Evolutionary conservation across 2,888 invertebrate species (phyloP).

Genomic region (Nymphalis urticae): DNA sequence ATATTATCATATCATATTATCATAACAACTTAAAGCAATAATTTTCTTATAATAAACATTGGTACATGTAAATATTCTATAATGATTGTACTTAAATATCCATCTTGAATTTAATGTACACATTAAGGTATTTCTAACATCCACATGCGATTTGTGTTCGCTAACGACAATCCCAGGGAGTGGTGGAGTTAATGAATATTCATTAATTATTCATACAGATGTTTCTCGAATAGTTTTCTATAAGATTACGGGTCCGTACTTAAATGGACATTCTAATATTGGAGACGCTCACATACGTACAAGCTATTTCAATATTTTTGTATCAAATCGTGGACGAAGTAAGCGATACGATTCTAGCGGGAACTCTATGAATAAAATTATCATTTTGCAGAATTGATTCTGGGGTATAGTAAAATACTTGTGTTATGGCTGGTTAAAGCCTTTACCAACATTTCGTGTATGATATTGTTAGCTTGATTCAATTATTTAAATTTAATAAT

Average conservation of each 20-base stretch:
- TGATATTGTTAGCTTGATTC: slow-evolving; percentile 1
- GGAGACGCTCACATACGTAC: slow-evolving; percentile 6
- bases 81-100: too few relatives aligned
- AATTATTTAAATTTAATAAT: background rate
- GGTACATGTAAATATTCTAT: too few relatives aligned
- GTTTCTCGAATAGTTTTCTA: background rate
- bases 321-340: slow-evolving; percentile 78
- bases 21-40: too few relatives aligned
- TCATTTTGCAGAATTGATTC: slow-evolving; percentile 80
- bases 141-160: background rate
- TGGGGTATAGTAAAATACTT: slow-evolving; percentile 71
- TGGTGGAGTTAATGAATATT: background rate
- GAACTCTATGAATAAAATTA: slow-evolving; percentile 81
- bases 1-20: too few relatives aligned
- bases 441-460: slow-evolving; percentile 24
- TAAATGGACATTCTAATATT: slow-evolving; percentile 15
- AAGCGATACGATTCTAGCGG: slow-evolving; percentile 77
- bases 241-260: background rate
- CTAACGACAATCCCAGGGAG: background rate
- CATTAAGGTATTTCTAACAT: too few relatives aligned
- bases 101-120: too few relatives aligned
- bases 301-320: slow-evolving; percentile 49
- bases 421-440: slow-evolving; percentile 52
- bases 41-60: too few relatives aligned
- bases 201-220: slow-evolving; percentile 19